phyloP scores from a whole-genome alignment of 2,888 invertebrate species.

The Cyclophora punctaria region DNA sequence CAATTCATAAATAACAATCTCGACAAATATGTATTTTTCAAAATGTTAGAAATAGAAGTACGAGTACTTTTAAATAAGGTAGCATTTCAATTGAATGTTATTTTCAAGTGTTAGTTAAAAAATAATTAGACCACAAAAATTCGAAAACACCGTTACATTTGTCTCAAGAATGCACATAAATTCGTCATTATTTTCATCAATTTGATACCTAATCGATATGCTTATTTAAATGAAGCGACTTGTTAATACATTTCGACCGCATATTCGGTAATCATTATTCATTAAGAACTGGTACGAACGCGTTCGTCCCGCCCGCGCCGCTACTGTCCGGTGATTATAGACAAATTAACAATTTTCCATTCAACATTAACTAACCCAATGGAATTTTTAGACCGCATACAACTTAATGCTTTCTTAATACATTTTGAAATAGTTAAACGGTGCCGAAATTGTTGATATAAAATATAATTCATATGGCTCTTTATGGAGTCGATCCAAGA shows the following conservation, averaged over 20 bases:
- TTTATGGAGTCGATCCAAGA: neutral
- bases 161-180: conserved; percentile 2
- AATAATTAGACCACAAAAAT: too few species aligned
- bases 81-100: too few species aligned
- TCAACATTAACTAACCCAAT: conserved; percentile 15
- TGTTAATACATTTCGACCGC: too few species aligned
- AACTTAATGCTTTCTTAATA: conserved; percentile 19
- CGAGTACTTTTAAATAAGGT: too few species aligned
- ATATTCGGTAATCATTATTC: neutral
- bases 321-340: conserved; percentile 19
- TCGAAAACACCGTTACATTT: too few species aligned
- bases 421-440: conserved; percentile 7
- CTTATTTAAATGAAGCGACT: too few species aligned
- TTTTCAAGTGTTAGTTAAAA: too few species aligned
- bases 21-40: too few species aligned
- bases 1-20: too few species aligned
- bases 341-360: conserved; percentile 52
- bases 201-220: too few species aligned
- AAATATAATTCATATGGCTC: conserved; percentile 2
- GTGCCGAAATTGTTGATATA: too few species aligned
- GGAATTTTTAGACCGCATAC: conserved; percentile 24
- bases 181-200: neutral
- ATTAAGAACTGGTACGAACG: conserved; percentile 2
- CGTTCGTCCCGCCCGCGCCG: conserved; percentile 12
- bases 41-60: too few species aligned